Evolutionary conservation across 2,888 invertebrate genomes (phyloP).

Genomic region (Agrotis ipsilon): DNA sequence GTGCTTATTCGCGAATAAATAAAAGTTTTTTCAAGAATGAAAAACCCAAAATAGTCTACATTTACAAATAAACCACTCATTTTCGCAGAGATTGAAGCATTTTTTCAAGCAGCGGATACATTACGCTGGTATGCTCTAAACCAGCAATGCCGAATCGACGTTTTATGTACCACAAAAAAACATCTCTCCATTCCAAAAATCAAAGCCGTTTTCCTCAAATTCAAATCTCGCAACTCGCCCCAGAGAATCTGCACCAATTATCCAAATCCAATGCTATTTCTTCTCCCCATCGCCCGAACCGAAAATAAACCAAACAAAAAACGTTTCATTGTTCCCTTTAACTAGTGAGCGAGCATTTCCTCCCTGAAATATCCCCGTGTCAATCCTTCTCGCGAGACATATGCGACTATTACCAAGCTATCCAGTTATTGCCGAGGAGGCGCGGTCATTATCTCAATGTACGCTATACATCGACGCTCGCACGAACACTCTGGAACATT

Average conservation of each 20-base stretch:
- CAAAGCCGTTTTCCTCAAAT: conserved; percentile 15
- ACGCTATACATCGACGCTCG: conserved; percentile 80
- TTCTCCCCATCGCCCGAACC: conserved; percentile 5
- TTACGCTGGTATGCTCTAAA: too few species aligned
- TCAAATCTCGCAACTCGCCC: conserved; percentile 11
- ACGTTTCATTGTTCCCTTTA: conserved; percentile 52
- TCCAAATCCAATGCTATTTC: conserved; percentile 31
- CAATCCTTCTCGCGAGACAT: conserved; percentile 59
- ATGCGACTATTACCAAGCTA: conserved; percentile 73
- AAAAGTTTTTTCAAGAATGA: too few species aligned
- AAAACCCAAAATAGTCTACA: too few species aligned
- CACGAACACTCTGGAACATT: conserved; percentile 72
- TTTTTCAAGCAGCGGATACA: background rate
- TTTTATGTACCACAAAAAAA: background rate
- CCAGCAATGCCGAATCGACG: background rate
- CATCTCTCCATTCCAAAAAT: background rate
- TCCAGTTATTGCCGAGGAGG: conserved; percentile 71
- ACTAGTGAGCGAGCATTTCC: conserved; percentile 51
- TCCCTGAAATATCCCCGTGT: conserved; percentile 56
- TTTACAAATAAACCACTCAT: background rate
- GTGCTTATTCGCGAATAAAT: too few species aligned
- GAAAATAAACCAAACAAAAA: conserved; percentile 49
- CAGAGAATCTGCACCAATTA: conserved; percentile 26
- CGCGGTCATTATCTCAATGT: conserved; percentile 78
- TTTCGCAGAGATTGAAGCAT: too few species aligned